phyloP scores from a whole-genome alignment of 2,113 vertebrate genomes.

The Mormoops blainvillei region DNA sequence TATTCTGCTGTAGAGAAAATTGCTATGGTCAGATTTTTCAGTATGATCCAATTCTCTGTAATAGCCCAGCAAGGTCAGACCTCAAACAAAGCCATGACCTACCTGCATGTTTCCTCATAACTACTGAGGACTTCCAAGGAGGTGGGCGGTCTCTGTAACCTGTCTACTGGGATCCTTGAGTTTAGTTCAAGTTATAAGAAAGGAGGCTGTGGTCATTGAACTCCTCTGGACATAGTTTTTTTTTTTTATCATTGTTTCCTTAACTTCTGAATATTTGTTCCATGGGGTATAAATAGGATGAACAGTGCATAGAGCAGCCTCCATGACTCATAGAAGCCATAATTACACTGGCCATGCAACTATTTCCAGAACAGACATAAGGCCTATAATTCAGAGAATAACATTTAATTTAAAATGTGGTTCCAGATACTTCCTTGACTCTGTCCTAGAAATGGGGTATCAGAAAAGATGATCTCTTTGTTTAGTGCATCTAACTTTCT shows the following conservation, averaged over 20 bases:
- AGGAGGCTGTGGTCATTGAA: slow-evolving; percentile 24
- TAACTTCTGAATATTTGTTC: slow-evolving; percentile 43
- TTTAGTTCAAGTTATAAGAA: slow-evolving; percentile 29
- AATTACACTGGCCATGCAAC: slow-evolving; percentile 67
- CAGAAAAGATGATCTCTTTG: not conserved
- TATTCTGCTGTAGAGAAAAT: slow-evolving; percentile 44
- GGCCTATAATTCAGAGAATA: slow-evolving; percentile 64
- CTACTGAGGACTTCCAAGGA: not conserved
- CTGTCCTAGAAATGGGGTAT: slow-evolving; percentile 32
- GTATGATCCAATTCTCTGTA: slow-evolving; percentile 46
- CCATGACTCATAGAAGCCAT: slow-evolving; percentile 62
- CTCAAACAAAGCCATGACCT: slow-evolving; percentile 32
- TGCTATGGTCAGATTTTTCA: slow-evolving; percentile 38
- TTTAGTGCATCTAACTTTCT: not conserved
- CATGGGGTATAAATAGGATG: slow-evolving; percentile 66
- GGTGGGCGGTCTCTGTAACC: not conserved
- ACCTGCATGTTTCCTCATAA: not conserved
- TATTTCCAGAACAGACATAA: slow-evolving; percentile 70
- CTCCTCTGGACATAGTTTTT: slow-evolving; percentile 24
- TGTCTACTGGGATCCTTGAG: not conserved
- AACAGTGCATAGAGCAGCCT: slow-evolving; percentile 30
- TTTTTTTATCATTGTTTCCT: slow-evolving; percentile 53
- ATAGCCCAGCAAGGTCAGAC: slow-evolving; percentile 45
- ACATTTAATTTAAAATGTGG: slow-evolving; percentile 61
- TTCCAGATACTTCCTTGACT: slow-evolving; percentile 25